Base-by-base conservation (phyloP, 2,888 invertebrate genomes). In the Carabus problematicus region DNA sequence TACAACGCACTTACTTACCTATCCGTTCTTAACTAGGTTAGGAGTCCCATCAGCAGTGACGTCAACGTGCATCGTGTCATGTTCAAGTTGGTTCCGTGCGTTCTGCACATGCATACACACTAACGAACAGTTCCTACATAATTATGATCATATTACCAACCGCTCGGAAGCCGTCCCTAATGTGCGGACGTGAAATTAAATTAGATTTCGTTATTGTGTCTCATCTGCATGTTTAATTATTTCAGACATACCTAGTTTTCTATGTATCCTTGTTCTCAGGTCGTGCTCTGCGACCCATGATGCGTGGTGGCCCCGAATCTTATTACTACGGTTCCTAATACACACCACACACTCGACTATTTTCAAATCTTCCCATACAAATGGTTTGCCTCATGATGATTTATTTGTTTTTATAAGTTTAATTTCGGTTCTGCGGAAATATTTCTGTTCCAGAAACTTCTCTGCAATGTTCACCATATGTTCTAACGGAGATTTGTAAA, bases 41-140 rank as follows among this genome's bases (percentile, higher is more conserved):
- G 64, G 18, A 18, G 64, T 54, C 56, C 55, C 19, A 56, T 56
- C 45, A 42, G 12, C 42, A 47, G 64, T 62, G 62, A 62, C 62
- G 62, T 62, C 62, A 62, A 29, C 62, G 9, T 62, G 64, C 58
- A 56, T 64, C 56, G 64, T 64, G 64, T 64, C 64, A 64, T 29
- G 64, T 58, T 64, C 64, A 52, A 16, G 18, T 9, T 52, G 18
- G 14, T 45, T 8, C 19, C 18, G 8, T 63, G 55, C 19, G n/a
- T n/a, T n/a, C n/a, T n/a, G 42, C 42, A 11, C 45, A 14, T 52
- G 52, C 18, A 52, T 16, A 52, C 6, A 45, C 16, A 55, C 56
- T 64, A 64, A 64, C 64, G 64, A 64, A 64, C 64, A 58, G 45
- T 64, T 64, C 58, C 64, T 62, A 62, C 62, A 62, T 62, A 62